These are phyloP conservation scores for Anas platyrhynchos DNA, from an alignment of 2,113 vertebrate genomes.

Conservation along the genomic window DNA sequence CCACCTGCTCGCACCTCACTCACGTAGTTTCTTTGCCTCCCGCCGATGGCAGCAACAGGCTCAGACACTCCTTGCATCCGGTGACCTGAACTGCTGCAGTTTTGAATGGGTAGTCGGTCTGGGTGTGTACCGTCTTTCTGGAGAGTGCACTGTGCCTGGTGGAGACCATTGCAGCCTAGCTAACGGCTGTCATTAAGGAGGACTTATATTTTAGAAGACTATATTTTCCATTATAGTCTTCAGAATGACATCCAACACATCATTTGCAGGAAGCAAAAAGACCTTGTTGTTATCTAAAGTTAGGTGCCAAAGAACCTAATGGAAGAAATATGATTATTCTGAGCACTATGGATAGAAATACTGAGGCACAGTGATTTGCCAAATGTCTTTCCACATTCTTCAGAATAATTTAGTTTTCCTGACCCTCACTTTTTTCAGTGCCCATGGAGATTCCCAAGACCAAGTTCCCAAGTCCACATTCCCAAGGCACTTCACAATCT, in stretches of 20 bases:
- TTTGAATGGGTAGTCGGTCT: no score
- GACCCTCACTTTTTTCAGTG: not conserved
- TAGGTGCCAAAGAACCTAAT: not conserved
- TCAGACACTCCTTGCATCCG: no score
- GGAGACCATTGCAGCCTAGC: no score
- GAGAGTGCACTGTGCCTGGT: no score
- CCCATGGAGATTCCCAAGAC: not conserved
- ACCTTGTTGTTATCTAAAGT: not conserved
- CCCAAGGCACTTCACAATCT: not conserved
- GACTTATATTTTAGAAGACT: no score
- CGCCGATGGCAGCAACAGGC: no score
- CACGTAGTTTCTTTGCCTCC: no score
- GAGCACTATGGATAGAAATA: not conserved
- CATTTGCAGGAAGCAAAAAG: not conserved
- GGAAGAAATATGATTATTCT: not conserved
- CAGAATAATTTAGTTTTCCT: not conserved
- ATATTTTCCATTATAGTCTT: not conserved
- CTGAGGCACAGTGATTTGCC: not conserved
- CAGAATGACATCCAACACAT: not conserved
- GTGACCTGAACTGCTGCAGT: no score
- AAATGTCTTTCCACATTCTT: not conserved
- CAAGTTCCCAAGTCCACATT: not conserved
- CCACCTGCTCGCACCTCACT: no score
- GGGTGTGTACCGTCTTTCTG: no score
- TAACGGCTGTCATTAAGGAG: no score